Conservation (phyloP, 23 tunicate species). For the Pegea sp. region DNA sequence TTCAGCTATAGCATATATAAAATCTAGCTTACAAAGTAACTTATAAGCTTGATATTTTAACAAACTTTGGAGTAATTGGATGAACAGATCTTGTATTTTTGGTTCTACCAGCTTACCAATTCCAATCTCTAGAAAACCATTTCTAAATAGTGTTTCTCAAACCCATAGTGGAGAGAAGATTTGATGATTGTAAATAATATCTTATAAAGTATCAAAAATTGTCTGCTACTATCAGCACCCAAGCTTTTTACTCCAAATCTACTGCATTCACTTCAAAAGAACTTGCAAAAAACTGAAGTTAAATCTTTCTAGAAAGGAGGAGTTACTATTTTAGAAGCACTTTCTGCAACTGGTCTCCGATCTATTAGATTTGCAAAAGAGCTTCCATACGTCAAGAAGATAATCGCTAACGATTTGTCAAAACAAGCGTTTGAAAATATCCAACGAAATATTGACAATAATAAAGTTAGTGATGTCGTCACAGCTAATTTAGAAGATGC, state of each 20-base stretch:
- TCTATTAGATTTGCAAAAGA: conserved; percentile 85
- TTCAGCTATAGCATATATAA: too few relatives aligned
- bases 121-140: too few relatives aligned
- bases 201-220: too few relatives aligned
- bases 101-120: too few relatives aligned
- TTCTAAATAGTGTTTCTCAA: too few relatives aligned
- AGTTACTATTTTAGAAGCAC: conserved; percentile 69
- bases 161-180: too few relatives aligned
- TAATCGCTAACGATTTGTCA: conserved; percentile 83
- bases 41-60: too few relatives aligned
- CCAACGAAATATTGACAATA: conserved; percentile 33
- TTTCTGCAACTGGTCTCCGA: conserved; percentile 87
- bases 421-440: conserved; percentile 44
- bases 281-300: background rate
- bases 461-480: conserved; percentile 34
- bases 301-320: conserved; percentile 14
- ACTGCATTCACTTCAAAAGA: background rate
- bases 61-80: too few relatives aligned
- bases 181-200: too few relatives aligned
- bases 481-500: conserved; percentile 57
- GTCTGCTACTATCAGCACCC: background rate
- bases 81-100: too few relatives aligned
- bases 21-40: too few relatives aligned
- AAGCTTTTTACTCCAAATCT: background rate
- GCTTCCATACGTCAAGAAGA: conserved; percentile 38